A percentile compares a stretch with the other conserved stretches of the same genome.
These are phyloP conservation scores for Diaprepes abbreviatus DNA, from an alignment of 2,888 invertebrate species.

Conservation along the genomic window DNA sequence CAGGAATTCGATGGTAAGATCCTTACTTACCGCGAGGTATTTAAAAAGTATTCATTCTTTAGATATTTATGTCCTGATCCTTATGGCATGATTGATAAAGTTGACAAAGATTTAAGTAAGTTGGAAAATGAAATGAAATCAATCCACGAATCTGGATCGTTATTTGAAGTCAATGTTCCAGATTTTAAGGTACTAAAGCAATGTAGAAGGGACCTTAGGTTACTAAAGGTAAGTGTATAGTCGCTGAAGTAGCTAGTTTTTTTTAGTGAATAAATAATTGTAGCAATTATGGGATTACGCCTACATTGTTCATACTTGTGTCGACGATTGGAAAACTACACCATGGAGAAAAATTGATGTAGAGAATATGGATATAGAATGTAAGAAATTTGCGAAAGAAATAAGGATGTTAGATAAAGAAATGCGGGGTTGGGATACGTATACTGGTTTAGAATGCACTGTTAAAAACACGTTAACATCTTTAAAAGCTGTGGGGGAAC, in stretches of 20 bases:
- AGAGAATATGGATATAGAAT: conserved; percentile 98
- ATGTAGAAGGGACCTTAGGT: conserved; percentile 89
- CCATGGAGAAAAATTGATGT: conserved; percentile 98
- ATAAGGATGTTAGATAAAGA: conserved; percentile 93
- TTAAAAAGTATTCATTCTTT: conserved; percentile 83
- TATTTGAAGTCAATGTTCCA: conserved; percentile 95
- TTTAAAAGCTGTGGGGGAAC: conserved; percentile 92
- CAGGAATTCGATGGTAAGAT: conserved; percentile 88
- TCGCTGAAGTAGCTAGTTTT: neutral
- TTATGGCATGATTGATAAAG: conserved; percentile 82
- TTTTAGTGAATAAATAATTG: conserved; percentile 27
- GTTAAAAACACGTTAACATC: conserved; percentile 98
- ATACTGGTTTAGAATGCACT: conserved; percentile 87
- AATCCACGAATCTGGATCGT: conserved; percentile 89
- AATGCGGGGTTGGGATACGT: conserved; percentile 96
- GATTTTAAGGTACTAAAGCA: conserved; percentile 94
- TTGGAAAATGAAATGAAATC: conserved; percentile 89
- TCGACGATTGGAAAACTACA: conserved; percentile 97
- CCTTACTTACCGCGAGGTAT: conserved; percentile 88
- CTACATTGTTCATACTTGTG: conserved; percentile 88
- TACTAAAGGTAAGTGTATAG: conserved; percentile 78
- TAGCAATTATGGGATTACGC: conserved; percentile 97
- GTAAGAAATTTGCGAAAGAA: conserved; percentile 97
- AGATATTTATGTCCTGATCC: conserved; percentile 82
- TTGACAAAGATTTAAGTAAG: conserved; percentile 82